Percentiles rank a stretch among this genome's conserved stretches.
Conservation (phyloP, 2,888 invertebrate genomes). For the Selenia dentaria region DNA sequence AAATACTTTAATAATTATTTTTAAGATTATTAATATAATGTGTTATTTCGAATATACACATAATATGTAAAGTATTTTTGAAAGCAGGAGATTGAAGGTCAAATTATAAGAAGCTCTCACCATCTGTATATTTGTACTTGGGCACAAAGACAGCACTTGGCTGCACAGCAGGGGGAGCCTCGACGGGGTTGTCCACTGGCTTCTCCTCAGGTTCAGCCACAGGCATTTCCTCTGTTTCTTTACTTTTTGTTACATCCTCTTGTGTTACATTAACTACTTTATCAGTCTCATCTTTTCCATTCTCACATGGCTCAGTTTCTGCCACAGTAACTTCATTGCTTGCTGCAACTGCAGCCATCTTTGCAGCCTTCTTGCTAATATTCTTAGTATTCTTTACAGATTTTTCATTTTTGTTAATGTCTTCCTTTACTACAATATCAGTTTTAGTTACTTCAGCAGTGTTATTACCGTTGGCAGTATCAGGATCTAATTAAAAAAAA, state of each 20-base stretch:
- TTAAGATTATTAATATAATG: too few relatives aligned
- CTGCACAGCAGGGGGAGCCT: conserved; percentile 14
- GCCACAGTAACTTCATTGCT: conserved; percentile 54
- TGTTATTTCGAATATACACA: too few relatives aligned
- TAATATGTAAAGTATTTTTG: too few relatives aligned
- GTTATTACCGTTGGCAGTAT: conserved; percentile 75
- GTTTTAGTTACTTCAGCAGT: conserved; percentile 56
- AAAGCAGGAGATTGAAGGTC: too few relatives aligned
- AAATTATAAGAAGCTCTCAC: conserved; percentile 49
- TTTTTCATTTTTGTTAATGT: conserved; percentile 75
- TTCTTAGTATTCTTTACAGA: conserved; percentile 65
- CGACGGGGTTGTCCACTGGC: conserved; percentile 19
- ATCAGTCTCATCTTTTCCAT: conserved; percentile 81
- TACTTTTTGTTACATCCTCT: conserved; percentile 42
- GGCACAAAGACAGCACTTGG: conserved; percentile 54
- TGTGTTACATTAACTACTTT: conserved; percentile 67
- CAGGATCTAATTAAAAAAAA: conserved; percentile 54
- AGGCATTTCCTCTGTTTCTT: conserved; percentile 37
- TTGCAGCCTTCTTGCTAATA: conserved; percentile 62
- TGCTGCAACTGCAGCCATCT: conserved; percentile 42
- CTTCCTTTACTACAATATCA: conserved; percentile 66
- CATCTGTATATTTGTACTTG: conserved; percentile 75
- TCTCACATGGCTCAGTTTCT: conserved; percentile 67
- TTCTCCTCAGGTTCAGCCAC: conserved; percentile 36
- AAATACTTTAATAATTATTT: too few relatives aligned